These are phyloP conservation scores for Leptopilina drosophilae DNA, from an alignment of 2,888 invertebrate genomes.

Conservation along the genomic window DNA sequence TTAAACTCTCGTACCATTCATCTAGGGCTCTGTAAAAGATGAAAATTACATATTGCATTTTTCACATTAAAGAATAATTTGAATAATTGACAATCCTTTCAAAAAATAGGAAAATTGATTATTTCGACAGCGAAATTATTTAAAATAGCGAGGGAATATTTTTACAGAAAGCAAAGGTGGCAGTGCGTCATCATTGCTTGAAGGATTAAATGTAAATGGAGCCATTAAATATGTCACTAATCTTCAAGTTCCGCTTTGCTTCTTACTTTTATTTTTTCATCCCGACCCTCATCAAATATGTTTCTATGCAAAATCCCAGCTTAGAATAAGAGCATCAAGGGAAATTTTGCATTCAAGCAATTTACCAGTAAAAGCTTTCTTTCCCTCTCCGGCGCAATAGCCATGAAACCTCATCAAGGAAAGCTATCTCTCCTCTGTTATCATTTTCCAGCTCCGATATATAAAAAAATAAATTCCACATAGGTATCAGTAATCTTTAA, in stretches of 20 bases:
- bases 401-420: slow-evolving; percentile 15
- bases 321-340: slow-evolving; percentile 24
- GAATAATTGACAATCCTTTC: too few relatives aligned
- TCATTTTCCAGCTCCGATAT: slow-evolving; percentile 1
- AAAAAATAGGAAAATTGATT: too few relatives aligned
- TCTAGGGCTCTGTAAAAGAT: too few relatives aligned
- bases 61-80: too few relatives aligned
- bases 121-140: neutral
- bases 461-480: neutral
- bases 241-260: slow-evolving; percentile 1
- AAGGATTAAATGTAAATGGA: slow-evolving; percentile 25
- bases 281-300: neutral
- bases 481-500: neutral
- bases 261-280: slow-evolving; percentile 7
- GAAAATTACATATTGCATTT: too few relatives aligned
- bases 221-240: slow-evolving; percentile 18
- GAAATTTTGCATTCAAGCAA: slow-evolving; percentile 23
- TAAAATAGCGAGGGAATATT: neutral
- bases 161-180: neutral
- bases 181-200: neutral
- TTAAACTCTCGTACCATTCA: too few relatives aligned
- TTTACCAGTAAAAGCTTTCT: slow-evolving; percentile 17
- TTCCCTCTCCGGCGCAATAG: slow-evolving; percentile 4
- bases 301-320: slow-evolving; percentile 29
- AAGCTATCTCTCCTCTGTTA: slow-evolving; percentile 12